Conservation (phyloP, 2,797 vertebrate genomes). For the Bovichtus variegatus region DNA sequence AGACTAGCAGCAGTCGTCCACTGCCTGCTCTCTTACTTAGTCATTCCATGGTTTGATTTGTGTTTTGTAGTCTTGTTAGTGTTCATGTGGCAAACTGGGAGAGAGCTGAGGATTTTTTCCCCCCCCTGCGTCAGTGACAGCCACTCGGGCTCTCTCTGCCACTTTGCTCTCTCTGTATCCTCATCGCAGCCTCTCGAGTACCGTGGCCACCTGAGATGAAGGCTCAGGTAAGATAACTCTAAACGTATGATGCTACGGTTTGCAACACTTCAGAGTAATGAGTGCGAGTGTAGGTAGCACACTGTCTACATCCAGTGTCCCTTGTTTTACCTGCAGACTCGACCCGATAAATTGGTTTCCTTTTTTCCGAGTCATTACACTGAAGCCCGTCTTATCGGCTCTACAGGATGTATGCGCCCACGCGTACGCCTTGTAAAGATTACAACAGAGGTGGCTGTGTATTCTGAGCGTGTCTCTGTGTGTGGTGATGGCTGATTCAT, state of each 20-base stretch:
- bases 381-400: constrained; percentile 50
- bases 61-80: constrained; percentile 58
- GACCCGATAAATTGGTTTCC: constrained; percentile 38
- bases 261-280: constrained; percentile 40
- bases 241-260: constrained; percentile 30
- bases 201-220: constrained; percentile 60
- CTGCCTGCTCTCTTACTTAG: constrained; percentile 49
- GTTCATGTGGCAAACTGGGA: constrained; percentile 35
- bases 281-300: constrained; percentile 26
- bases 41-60: constrained; percentile 80
- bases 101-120: constrained; percentile 33
- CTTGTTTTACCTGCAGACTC: constrained; percentile 20
- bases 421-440: constrained; percentile 39
- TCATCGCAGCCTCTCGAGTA: constrained; percentile 35
- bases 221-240: constrained; percentile 52
- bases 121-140: constrained; percentile 1
- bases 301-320: constrained; percentile 6
- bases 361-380: constrained; percentile 49
- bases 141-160: constrained; percentile 43
- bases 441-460: constrained; percentile 51
- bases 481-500: constrained; percentile 63
- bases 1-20: constrained; percentile 36
- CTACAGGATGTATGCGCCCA: constrained; percentile 48
- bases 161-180: constrained; percentile 28
- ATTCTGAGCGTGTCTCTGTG: constrained; percentile 47